phyloP scores from a whole-genome alignment of 2,888 invertebrate genomes.

The Chrysolina oricalcia region DNA sequence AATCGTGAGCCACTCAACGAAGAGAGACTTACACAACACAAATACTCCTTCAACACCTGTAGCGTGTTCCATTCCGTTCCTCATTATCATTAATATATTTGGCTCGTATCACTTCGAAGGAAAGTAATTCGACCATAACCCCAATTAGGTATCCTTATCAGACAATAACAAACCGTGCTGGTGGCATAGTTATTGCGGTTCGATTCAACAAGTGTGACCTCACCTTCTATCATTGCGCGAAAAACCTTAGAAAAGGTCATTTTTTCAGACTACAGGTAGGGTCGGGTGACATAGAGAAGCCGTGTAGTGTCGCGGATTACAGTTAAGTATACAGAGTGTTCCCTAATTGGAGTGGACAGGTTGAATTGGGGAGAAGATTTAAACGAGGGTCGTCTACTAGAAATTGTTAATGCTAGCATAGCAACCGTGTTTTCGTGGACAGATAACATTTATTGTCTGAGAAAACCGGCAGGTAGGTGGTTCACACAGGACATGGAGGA shows the following conservation, averaged over 20 bases:
- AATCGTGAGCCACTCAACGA: neutral
- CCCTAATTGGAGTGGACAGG: neutral
- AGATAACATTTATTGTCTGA: no score
- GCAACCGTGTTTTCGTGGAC: no score
- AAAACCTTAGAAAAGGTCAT: constrained; percentile 19
- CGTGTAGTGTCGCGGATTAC: neutral
- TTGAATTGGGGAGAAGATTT: neutral
- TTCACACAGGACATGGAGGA: no score
- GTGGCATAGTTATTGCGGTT: constrained; percentile 29
- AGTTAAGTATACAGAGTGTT: constrained; percentile 11
- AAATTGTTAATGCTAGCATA: no score
- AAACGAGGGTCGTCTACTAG: no score
- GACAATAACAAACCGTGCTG: constrained; percentile 41
- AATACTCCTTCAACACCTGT: constrained; percentile 4
- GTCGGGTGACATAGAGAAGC: neutral
- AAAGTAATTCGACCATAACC: constrained; percentile 41
- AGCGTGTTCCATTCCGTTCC: neutral
- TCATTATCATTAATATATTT: constrained; percentile 25
- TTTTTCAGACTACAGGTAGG: neutral
- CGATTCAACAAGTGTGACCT: constrained; percentile 27
- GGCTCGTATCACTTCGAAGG: constrained; percentile 22
- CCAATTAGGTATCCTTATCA: constrained; percentile 46
- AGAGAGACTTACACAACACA: neutral
- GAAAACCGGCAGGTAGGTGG: no score
- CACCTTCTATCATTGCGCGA: neutral